Conservation (phyloP, 2,113 vertebrate species). For the Nothocercus nigrocapillus region DNA sequence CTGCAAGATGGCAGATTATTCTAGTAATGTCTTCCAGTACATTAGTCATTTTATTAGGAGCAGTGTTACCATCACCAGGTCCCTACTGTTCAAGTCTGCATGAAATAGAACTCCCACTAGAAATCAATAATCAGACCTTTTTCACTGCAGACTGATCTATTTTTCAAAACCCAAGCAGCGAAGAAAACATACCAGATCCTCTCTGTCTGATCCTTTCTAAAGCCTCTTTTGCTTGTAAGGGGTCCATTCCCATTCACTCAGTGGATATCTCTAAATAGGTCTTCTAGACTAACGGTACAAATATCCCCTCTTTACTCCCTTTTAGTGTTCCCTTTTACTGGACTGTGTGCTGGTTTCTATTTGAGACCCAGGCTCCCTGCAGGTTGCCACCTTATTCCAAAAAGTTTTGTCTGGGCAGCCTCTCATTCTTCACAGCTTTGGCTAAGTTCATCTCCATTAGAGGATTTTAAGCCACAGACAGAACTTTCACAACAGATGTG, state of each 20-base stretch:
- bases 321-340: not conserved
- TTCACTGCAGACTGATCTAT: not conserved
- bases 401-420: not conserved
- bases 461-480: not conserved
- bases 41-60: constrained; percentile 14
- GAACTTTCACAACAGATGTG: not conserved
- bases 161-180: not conserved
- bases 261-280: not conserved
- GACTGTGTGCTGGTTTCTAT: not conserved
- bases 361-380: not conserved
- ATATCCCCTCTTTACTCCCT: not conserved
- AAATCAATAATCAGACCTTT: not conserved
- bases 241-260: not conserved
- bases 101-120: not conserved
- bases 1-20: not conserved
- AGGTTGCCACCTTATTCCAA: not conserved
- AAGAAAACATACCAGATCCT: not conserved
- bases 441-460: not conserved
- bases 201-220: not conserved
- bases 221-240: not conserved
- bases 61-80: not conserved
- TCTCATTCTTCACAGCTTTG: not conserved
- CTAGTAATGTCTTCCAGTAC: not conserved
- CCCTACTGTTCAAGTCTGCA: not conserved
- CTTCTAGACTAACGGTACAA: not conserved